A percentile compares a stretch with the other conserved stretches of the same genome.
Conservation (phyloP, 2,797 vertebrate species). For the Myotis pilosus region DNA sequence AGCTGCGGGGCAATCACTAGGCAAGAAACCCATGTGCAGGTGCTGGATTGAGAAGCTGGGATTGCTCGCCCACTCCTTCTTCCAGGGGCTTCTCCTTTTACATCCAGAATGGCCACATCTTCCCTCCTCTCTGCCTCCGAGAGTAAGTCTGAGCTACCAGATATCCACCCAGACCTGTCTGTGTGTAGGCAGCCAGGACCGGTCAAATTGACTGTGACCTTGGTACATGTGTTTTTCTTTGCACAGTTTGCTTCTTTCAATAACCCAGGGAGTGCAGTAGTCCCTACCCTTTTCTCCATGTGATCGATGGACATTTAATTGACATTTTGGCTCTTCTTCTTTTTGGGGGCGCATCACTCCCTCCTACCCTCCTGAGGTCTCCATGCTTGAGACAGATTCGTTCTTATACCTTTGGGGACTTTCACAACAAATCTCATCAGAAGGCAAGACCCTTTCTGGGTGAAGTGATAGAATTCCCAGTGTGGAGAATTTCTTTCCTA, state of each 20-base stretch:
- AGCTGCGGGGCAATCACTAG: neutral
- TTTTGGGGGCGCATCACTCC: neutral
- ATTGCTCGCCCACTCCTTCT: neutral
- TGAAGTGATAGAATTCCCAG: neutral
- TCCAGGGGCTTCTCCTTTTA: neutral
- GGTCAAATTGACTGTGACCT: neutral
- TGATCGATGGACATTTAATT: neutral
- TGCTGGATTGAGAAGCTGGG: neutral
- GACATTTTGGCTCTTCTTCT: neutral
- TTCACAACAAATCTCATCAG: neutral
- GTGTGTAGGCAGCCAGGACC: neutral
- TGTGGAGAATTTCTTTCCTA: neutral
- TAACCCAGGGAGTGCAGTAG: neutral
- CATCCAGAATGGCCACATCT: neutral
- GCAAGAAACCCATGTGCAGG: neutral
- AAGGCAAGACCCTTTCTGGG: neutral
- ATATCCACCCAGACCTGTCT: neutral
- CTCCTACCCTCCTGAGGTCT: neutral
- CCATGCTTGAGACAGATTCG: neutral
- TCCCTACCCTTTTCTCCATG: neutral
- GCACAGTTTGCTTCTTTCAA: neutral
- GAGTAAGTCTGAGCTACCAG: neutral
- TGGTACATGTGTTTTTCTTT: neutral
- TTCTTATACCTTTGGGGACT: neutral
- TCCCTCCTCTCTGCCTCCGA: neutral